Evolutionary conservation across 2,113 vertebrate species (phyloP).

Genomic region (Stomatorhinus ivindoensis): DNA sequence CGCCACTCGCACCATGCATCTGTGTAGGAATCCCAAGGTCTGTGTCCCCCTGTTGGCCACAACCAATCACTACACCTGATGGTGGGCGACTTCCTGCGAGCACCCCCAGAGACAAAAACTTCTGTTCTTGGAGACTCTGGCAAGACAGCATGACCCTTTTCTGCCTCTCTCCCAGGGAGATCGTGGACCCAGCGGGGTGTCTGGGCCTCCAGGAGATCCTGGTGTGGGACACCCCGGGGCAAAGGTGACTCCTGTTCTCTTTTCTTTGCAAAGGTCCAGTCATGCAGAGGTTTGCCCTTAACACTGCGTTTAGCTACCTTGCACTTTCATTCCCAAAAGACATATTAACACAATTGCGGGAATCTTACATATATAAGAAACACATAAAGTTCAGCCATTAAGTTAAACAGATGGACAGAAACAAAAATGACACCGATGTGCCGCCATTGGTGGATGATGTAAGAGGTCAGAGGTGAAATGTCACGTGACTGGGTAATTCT

Average conservation of each 20-base stretch:
- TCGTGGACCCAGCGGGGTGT: conserved; percentile 60
- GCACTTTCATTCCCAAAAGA: neutral
- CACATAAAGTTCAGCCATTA: neutral
- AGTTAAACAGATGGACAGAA: neutral
- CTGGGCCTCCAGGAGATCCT: conserved; percentile 62
- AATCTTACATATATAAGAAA: neutral
- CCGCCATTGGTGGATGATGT: neutral
- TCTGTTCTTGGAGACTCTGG: neutral
- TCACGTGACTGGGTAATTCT: neutral
- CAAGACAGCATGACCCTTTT: neutral
- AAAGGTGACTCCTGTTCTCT: conserved; percentile 57
- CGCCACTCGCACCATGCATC: neutral
- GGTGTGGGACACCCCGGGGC: conserved; percentile 71
- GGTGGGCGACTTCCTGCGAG: neutral
- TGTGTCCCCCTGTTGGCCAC: neutral
- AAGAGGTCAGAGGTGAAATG: neutral
- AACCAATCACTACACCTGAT: neutral
- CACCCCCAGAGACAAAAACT: neutral
- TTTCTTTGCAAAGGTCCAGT: neutral
- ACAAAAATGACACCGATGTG: neutral
- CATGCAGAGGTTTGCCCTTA: neutral
- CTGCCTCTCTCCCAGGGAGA: conserved; percentile 50
- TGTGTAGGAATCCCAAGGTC: neutral
- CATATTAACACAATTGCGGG: neutral
- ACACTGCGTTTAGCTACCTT: neutral